Evolutionary conservation across 2,888 invertebrate species (phyloP), one percentile per base, ranked within the genome.

Genomic region (Axea sp.): DNA sequence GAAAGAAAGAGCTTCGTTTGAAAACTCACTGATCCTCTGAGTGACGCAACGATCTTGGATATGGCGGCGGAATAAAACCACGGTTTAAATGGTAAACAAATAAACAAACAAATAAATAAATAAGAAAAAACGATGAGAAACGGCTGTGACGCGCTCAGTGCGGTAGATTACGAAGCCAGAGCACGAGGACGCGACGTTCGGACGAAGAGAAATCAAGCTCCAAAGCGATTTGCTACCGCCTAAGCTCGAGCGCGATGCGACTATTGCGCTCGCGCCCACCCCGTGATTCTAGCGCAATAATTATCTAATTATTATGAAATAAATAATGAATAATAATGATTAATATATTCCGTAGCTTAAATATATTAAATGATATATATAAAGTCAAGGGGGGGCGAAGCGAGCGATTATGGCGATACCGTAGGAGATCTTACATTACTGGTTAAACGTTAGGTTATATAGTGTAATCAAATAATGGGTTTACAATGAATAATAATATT

Each of bases 141-240:
- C 78, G 78, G 78, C 78, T 80, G 80, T 80, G 80, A 80, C 76
- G 76, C 80, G 78, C 76, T 77, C 76, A 69, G 76, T 69, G 68
- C 68, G 64, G 67, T 64, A 67, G 49, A 60, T 37, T 41, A 33
- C 43, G 37, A 51, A 59, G 45, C 39, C 47, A 28, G 65, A 57
- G 65, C 43, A 53, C 51, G 67, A 67, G 55, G 39, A 45, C 53
- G 65, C 47, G 55, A 51, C 37, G 37, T 26, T 39, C 49, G 57
- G 45, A 67, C 51, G 53, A 60, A 45, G 60, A 53, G 55, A 55
- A n/a, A 37, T 11, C 14, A 51, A 47, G 55, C 71, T 55, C 35
- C 59, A 45, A 75, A 62, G 53, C 59, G 49, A 64, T 26, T 47
- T 26, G 60, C 67, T 71, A 67, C 71, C 55, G 57, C 65, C 60